phyloP scores from a whole-genome alignment of 1,140 invertebrate genomes.

The Amyelois transitella region DNA sequence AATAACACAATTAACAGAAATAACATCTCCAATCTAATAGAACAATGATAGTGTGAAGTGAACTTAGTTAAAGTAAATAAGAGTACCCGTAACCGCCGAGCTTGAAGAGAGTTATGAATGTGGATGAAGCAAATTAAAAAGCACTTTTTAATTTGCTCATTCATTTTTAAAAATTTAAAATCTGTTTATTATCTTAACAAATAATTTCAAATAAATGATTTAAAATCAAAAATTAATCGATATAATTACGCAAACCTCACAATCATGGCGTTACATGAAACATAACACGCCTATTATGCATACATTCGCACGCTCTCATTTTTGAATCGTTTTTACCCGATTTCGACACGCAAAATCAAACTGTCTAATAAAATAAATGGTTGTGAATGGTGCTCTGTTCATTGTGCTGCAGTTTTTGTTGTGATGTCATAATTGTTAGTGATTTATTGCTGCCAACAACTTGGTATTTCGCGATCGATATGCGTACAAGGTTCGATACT shows the following conservation, averaged over 20 bases:
- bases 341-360: constrained; percentile 30
- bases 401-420: constrained; percentile 1
- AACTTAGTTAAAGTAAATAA: background rate
- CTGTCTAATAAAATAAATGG: constrained; percentile 20
- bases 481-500: too few relatives aligned
- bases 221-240: background rate
- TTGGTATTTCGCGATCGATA: background rate
- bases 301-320: constrained; percentile 39
- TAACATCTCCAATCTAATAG: too few relatives aligned
- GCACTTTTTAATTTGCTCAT: too few relatives aligned
- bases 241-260: background rate
- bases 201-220: too few relatives aligned
- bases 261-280: background rate
- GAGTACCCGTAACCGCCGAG: background rate
- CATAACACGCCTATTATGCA: background rate
- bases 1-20: too few relatives aligned
- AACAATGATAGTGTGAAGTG: too few relatives aligned
- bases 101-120: too few relatives aligned
- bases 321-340: constrained; percentile 22
- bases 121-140: too few relatives aligned
- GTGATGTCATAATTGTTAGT: background rate
- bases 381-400: constrained; percentile 11
- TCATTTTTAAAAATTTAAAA: too few relatives aligned
- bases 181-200: too few relatives aligned
- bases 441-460: background rate